Percentiles rank a stretch among this genome's conserved stretches.
These are phyloP conservation scores for Mercenaria mercenaria DNA, from an alignment of 1,140 invertebrate genomes.

Conservation along the genomic window DNA sequence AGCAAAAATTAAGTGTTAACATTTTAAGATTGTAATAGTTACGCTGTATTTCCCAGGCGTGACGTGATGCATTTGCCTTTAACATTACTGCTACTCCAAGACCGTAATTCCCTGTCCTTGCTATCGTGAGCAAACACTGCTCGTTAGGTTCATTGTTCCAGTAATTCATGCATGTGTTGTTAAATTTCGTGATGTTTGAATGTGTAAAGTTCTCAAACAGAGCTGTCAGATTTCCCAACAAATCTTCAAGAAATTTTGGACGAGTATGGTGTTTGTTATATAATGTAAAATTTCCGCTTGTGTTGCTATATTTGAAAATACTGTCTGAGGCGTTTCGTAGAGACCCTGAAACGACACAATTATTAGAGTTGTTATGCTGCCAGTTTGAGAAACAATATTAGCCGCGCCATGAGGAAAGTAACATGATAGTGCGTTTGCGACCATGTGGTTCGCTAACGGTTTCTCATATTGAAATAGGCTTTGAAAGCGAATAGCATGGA, in stretches of 20 bases:
- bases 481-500: no score
- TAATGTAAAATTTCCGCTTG: no score
- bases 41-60: neutral
- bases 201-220: neutral
- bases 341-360: neutral
- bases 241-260: neutral
- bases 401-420: no score
- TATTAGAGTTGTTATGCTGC: no score
- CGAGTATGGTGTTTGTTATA: neutral
- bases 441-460: no score
- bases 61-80: neutral
- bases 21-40: no score
- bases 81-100: neutral
- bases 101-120: neutral
- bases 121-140: slow-evolving; percentile 26
- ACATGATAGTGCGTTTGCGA: no score
- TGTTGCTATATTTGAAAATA: neutral
- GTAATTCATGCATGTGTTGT: neutral
- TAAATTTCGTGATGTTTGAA: neutral
- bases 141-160: slow-evolving; percentile 8
- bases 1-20: no score
- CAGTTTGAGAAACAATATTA: no score
- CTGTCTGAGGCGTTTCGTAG: neutral
- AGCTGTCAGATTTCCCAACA: neutral
- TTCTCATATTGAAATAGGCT: no score